Evolutionary conservation across 2,113 vertebrate genomes (phyloP).

Genomic region (Tapirus terrestris): DNA sequence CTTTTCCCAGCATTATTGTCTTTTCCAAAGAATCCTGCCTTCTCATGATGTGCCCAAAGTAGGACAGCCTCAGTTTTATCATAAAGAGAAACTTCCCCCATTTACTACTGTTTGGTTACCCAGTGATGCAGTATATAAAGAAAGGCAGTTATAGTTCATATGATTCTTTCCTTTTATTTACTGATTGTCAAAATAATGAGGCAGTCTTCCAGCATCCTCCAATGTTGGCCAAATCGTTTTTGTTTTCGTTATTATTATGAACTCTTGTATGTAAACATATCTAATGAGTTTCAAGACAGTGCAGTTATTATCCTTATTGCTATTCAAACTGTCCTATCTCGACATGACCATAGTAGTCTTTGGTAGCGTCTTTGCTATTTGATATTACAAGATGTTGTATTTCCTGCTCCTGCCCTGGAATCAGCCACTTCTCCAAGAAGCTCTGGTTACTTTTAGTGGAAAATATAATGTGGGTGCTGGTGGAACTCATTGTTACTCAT

Average conservation of each 20-base stretch:
- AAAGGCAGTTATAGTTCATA: background rate
- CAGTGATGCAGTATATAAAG: background rate
- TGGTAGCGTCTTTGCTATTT: background rate
- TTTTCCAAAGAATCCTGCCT: no score
- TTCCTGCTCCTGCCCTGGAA: background rate
- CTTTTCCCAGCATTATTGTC: no score
- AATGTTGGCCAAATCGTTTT: background rate
- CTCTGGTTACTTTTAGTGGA: background rate
- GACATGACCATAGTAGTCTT: background rate
- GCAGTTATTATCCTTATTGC: background rate
- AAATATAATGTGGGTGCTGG: background rate
- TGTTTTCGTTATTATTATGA: background rate
- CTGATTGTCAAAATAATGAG: background rate
- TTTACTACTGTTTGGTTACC: background rate
- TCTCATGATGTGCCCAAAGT: no score
- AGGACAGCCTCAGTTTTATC: background rate
- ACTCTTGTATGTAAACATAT: background rate
- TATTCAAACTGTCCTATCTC: background rate
- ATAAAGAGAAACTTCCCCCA: background rate
- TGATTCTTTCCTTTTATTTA: constrained; percentile 6
- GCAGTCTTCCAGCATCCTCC: background rate
- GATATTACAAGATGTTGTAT: background rate
- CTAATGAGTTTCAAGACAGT: background rate
- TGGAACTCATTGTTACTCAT: background rate
- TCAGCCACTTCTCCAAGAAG: background rate